These are phyloP conservation scores for Drusus annulatus DNA, from an alignment of 1,140 invertebrate species.

Conservation along the genomic window DNA sequence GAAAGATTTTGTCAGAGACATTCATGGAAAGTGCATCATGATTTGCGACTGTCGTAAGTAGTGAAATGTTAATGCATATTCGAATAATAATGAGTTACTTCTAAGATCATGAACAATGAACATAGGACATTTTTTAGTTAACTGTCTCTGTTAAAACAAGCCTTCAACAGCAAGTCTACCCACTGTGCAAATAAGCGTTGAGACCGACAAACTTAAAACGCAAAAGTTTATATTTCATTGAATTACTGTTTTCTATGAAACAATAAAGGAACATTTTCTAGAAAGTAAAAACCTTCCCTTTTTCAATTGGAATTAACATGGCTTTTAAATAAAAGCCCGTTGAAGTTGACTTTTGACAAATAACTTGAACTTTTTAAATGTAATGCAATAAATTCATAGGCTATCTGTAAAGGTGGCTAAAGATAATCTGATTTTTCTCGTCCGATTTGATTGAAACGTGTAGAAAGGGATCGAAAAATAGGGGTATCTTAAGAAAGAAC, in stretches of 20 bases:
- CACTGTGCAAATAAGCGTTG: neutral
- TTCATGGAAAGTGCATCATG: conserved; percentile 36
- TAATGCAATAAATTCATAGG: too few species aligned
- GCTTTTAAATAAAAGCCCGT: too few species aligned
- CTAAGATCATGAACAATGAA: neutral
- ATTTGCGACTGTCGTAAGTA: conserved; percentile 22
- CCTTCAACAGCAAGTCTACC: neutral
- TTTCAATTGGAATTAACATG: too few species aligned
- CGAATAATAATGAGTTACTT: neutral
- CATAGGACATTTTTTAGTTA: neutral
- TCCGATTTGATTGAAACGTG: too few species aligned
- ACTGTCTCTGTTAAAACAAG: neutral
- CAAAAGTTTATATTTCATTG: neutral
- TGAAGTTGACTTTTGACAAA: too few species aligned
- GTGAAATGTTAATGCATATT: neutral
- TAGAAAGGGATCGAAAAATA: too few species aligned
- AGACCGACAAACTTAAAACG: neutral
- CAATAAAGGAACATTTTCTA: too few species aligned
- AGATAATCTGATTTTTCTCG: too few species aligned
- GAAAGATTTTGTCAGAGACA: conserved; percentile 26
- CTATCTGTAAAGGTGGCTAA: too few species aligned
- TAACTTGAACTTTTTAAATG: too few species aligned
- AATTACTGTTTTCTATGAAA: neutral
- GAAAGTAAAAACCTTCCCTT: too few species aligned
- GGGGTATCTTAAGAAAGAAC: too few species aligned